These are phyloP conservation scores for Asobara japonica DNA, from an alignment of 1,140 invertebrate genomes.

Conservation along the genomic window DNA sequence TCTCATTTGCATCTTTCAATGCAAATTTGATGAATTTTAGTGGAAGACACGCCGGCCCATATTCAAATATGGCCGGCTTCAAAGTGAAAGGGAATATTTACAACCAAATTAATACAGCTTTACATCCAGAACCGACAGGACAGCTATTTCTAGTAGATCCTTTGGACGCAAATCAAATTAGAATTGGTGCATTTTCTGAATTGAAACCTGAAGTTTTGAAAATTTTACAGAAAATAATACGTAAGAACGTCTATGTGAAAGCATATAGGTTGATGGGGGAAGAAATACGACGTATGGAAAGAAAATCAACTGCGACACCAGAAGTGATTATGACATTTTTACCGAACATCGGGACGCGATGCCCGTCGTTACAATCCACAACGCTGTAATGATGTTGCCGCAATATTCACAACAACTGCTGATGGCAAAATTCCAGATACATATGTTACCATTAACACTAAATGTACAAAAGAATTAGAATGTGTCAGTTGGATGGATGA, in stretches of 20 bases:
- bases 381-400: not conserved
- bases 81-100: constrained; percentile 30
- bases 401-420: not conserved
- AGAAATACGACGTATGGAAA: too few species aligned
- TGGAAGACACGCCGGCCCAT: constrained; percentile 17
- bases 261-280: too few species aligned
- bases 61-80: too few species aligned
- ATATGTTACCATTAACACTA: not conserved
- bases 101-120: not conserved
- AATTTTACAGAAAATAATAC: not conserved
- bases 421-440: constrained; percentile 8
- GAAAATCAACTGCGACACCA: too few species aligned
- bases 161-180: not conserved
- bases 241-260: not conserved
- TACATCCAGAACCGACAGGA: not conserved
- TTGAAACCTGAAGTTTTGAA: not conserved
- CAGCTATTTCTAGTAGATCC: not conserved
- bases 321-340: too few species aligned
- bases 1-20: constrained; percentile 29
- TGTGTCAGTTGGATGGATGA: not conserved
- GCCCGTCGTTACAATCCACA: not conserved
- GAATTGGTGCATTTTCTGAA: not conserved
- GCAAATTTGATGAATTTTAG: constrained; percentile 26
- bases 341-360: too few species aligned
- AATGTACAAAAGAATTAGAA: constrained; percentile 2